phyloP scores from a whole-genome alignment of 2,888 invertebrate genomes.

The Neuroscelio doddi region DNA sequence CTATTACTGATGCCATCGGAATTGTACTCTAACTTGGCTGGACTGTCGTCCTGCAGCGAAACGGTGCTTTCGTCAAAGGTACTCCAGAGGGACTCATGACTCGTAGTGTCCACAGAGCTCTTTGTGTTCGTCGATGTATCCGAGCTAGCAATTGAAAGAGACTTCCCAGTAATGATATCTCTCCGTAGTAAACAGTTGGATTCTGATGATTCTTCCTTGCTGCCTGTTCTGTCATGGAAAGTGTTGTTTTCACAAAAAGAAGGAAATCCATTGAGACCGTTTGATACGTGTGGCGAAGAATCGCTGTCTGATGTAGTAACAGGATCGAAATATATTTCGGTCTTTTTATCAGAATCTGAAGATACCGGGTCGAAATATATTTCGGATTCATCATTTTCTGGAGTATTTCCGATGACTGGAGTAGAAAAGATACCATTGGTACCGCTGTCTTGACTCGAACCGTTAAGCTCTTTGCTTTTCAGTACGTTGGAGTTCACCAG shows the following conservation, averaged over 20 bases:
- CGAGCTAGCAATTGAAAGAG: no score
- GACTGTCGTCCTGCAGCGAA: constrained; percentile 60
- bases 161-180: no score
- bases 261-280: constrained; percentile 53
- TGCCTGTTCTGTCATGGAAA: constrained; percentile 19
- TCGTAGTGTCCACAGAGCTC: constrained; percentile 56
- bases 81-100: constrained; percentile 66
- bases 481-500: constrained; percentile 65
- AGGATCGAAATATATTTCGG: constrained; percentile 54
- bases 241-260: constrained; percentile 5
- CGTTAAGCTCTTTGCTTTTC: constrained; percentile 46
- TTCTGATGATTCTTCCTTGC: constrained; percentile 56
- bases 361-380: constrained; percentile 64
- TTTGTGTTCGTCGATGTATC: no score
- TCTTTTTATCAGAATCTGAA: constrained; percentile 60
- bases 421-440: constrained; percentile 43
- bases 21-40: constrained; percentile 16
- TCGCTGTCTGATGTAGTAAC: constrained; percentile 59
- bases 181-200: constrained; percentile 49
- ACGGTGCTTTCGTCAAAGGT: constrained; percentile 65
- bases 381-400: constrained; percentile 72
- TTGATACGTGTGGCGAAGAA: constrained; percentile 65
- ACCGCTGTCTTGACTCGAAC: not conserved
- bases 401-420: constrained; percentile 62
- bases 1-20: constrained; percentile 1